These are phyloP conservation scores for Irena cyanogastra DNA, from an alignment of 2,113 vertebrate genomes.

Conservation along the genomic window DNA sequence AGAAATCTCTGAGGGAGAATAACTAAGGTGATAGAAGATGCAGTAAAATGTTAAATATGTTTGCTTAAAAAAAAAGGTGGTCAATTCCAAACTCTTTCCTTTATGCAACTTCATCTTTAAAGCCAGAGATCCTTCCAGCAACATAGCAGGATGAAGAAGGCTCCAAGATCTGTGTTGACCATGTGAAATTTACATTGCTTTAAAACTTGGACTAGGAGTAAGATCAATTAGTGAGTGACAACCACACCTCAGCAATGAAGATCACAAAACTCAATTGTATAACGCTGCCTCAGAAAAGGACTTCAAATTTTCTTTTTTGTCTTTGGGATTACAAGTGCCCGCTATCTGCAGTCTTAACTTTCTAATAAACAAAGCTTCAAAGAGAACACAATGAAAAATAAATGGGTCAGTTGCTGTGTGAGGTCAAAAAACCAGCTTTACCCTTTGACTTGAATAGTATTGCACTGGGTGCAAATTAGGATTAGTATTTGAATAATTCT, in stretches of 20 bases:
- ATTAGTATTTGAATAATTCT: conserved; percentile 60
- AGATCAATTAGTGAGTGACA: neutral
- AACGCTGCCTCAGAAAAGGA: neutral
- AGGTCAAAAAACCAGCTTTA: neutral
- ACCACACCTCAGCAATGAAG: neutral
- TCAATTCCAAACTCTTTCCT: neutral
- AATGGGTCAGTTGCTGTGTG: neutral
- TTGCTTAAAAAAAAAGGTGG: neutral
- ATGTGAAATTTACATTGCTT: neutral
- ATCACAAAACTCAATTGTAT: neutral
- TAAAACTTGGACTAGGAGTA: neutral
- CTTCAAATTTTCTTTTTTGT: neutral
- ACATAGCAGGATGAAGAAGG: neutral
- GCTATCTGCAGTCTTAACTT: neutral
- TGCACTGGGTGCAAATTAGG: conserved; percentile 50
- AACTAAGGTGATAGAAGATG: neutral
- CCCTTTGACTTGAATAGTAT: conserved; percentile 28
- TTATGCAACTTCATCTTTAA: neutral
- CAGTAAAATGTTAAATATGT: neutral
- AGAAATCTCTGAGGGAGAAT: neutral
- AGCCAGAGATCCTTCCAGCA: neutral
- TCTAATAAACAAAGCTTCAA: conserved; percentile 21
- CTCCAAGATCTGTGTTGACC: neutral
- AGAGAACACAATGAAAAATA: neutral
- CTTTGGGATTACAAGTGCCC: neutral